Evolutionary conservation across 2,113 vertebrate genomes (phyloP).

Genomic region (Rhinogobius similis): DNA sequence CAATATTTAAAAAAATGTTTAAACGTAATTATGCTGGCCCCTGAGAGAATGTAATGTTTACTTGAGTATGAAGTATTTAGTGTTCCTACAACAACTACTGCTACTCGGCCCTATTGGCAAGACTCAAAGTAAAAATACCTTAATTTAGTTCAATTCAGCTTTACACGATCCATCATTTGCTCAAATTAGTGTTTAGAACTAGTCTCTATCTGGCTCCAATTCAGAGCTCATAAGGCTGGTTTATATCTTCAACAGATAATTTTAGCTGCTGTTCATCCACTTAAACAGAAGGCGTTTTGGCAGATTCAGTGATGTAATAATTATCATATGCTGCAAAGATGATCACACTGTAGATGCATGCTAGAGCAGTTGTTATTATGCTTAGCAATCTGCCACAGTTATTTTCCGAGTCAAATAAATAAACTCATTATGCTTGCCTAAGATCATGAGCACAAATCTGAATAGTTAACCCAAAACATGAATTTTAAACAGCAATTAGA

Average conservation of each 20-base stretch:
- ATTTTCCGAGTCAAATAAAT: background rate
- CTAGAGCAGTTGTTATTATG: constrained; percentile 9
- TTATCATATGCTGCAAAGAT: constrained; percentile 18
- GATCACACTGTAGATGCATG: constrained; percentile 18
- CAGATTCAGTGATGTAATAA: constrained; percentile 25
- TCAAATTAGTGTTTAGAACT: constrained; percentile 5
- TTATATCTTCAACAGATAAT: constrained; percentile 26
- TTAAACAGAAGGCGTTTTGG: constrained; percentile 24
- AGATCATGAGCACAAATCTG: background rate
- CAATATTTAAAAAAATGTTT: background rate
- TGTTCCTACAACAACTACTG: background rate
- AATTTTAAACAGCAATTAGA: background rate
- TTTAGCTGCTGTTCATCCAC: constrained; percentile 34
- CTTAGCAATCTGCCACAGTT: constrained; percentile 11
- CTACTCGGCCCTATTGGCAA: background rate
- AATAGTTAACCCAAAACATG: background rate
- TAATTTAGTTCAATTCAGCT: background rate
- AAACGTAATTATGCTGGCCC: too few species aligned
- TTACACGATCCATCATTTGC: background rate
- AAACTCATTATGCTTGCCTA: background rate
- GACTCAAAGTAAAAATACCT: background rate
- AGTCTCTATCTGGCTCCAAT: constrained; percentile 15
- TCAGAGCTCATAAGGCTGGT: constrained; percentile 14
- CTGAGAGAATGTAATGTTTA: background rate
- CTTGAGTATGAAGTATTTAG: background rate